Evolutionary conservation across 2,888 invertebrate species (phyloP), one percentile per base, ranked within the genome.

Genomic region (Cantharis rustica): DNA sequence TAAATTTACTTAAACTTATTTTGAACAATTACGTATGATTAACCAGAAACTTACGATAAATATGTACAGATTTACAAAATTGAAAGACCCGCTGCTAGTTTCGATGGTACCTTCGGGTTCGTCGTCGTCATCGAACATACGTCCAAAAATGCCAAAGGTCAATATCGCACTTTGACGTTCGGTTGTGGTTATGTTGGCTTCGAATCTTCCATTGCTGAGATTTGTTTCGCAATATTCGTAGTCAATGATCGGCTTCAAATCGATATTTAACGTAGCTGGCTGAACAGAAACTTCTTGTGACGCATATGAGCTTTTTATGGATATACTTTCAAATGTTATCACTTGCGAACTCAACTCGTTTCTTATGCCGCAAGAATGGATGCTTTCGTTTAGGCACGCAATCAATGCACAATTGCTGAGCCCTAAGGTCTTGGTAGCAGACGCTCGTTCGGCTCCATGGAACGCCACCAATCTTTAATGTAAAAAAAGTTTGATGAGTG

Each of bases 121-220:
- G 31, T 75, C 80, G 71, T 83, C 83, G 47, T 75, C 68, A 17
- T 68, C 71, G 70, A 71, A 82, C 13, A 80, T 74, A n/a, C 84
- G 77, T 63, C 84, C 84, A 61, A 78, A 74, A 47, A 84, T 82
- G 11, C 83, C 84, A 75, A 82, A 84, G 1, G 78, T 77, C 61
- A 82, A 72, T 10, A 84, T 17, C 26, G 80, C 78, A 11, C 80
- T 69, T 16, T 79, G 69, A 9, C 73, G 62, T 13, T 77, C 72
- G 1, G 79, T 81, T 23, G 78, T 77, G 20, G 64, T 77, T 76
- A 82, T 79, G n/a, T 79, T 71, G n/a, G 77, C 77, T n/a, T 78
- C 73, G 4, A 78, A 79, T 20, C 62, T 62, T 3, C 69, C 77
- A 17, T 74, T 69, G 26, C 26, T 11, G 1, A 72, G n/a, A 7